Evolutionary conservation across 2,797 vertebrate genomes (phyloP).

Genomic region (Enteromius anoplus): DNA sequence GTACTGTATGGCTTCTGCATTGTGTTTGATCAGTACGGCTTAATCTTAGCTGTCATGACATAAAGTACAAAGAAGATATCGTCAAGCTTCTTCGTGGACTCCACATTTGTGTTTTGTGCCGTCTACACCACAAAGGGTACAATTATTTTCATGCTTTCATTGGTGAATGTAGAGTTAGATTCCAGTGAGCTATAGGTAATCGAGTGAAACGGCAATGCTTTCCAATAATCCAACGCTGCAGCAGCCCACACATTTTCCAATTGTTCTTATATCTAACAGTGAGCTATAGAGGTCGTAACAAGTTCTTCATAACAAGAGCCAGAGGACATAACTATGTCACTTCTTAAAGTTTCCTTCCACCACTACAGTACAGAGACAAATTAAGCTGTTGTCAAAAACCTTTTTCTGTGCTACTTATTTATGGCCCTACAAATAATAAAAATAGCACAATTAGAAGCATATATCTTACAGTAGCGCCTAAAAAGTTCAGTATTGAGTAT

Average conservation of each 20-base stretch:
- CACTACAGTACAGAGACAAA: background rate
- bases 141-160: constrained; percentile 33
- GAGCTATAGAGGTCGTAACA: constrained; percentile 17
- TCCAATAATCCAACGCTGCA: constrained; percentile 26
- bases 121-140: constrained; percentile 12
- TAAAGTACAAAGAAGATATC: constrained; percentile 8
- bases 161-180: constrained; percentile 16
- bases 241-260: constrained; percentile 43
- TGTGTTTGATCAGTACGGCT: background rate
- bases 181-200: constrained; percentile 4
- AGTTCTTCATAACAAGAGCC: constrained; percentile 39
- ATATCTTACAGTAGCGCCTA: background rate
- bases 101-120: background rate
- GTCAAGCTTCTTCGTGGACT: background rate
- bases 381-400: background rate
- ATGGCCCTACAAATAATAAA: background rate
- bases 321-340: constrained; percentile 6
- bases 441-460: background rate
- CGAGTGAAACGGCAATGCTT: constrained; percentile 19
- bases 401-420: constrained; percentile 4
- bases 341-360: constrained; percentile 3
- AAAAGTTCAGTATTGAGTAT: background rate
- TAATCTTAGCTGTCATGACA: background rate
- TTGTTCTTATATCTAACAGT: constrained; percentile 35
- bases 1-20: background rate